Percentiles rank a stretch among this genome's conserved stretches.
Conservation (phyloP, 2,113 vertebrate species). For the Leptodactylus fuscus region DNA sequence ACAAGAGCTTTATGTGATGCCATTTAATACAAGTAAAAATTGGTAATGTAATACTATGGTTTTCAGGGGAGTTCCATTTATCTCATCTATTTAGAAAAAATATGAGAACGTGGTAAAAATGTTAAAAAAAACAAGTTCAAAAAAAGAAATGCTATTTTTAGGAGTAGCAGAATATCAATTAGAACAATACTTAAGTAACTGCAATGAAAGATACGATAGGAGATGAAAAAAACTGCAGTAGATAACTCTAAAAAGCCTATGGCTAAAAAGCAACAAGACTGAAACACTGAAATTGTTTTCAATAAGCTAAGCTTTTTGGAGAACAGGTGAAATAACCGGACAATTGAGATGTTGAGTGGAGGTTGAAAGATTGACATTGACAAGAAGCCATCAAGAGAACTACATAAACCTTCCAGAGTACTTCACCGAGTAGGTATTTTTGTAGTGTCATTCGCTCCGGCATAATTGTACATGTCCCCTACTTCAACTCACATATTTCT, state of each 20-base stretch:
- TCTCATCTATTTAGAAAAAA: too few relatives aligned
- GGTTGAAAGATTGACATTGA: constrained; percentile 24
- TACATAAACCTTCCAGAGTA: constrained; percentile 1
- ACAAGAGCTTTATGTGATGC: too few relatives aligned
- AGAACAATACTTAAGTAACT: not conserved
- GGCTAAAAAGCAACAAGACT: not conserved
- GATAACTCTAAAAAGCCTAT: not conserved
- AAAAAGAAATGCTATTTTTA: too few relatives aligned
- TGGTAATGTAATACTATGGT: too few relatives aligned
- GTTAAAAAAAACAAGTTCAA: too few relatives aligned
- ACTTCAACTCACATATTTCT: not conserved
- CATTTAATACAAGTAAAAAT: too few relatives aligned
- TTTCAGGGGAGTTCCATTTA: too few relatives aligned
- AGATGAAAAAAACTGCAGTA: not conserved
- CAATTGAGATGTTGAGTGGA: constrained; percentile 32
- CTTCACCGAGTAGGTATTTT: constrained; percentile 1
- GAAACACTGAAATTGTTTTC: constrained; percentile 21
- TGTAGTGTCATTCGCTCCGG: constrained; percentile 13
- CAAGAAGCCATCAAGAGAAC: constrained; percentile 14
- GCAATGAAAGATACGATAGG: not conserved
- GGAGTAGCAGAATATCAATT: too few relatives aligned
- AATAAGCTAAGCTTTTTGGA: constrained; percentile 10
- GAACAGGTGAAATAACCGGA: constrained; percentile 5
- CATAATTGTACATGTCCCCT: not conserved
- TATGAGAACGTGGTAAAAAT: too few relatives aligned